Base-by-base conservation (phyloP, 2,113 vertebrate genomes). In the Tringa solitaria region DNA sequence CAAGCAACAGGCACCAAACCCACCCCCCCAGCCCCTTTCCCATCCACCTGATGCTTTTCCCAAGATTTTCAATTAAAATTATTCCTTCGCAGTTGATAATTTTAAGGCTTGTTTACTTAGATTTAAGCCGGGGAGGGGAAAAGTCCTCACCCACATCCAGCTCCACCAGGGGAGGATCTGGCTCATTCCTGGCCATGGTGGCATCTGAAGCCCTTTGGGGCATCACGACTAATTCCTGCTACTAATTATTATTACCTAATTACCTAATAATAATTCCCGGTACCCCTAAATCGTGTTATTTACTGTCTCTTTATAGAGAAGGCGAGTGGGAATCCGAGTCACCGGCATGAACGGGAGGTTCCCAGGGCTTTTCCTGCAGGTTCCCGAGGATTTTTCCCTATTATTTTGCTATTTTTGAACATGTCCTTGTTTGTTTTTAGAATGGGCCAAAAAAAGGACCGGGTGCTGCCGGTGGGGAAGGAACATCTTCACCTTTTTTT, bases 41-140 rank as follows among this genome's bases (percentile, higher is more conserved):
- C 46, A 30, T 4, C 63, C 87, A 50, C 19, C 30, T 35, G 65
- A 57, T 89, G 41, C 11, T 81, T 69, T 75, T 33, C 30, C 33
- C 32, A 15, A 0, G 11, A 19, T 82, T 93, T 69, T 21, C 35
- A 32, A 68, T n/a, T 45, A 7, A 54, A 84, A 77, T 21, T 5
- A 9, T 6, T 65, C 53, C 73, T 64, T 60, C 45, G 1, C 10
- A 0, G 2, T 14, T 0, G 0, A 17, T 23, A 9, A 27, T 26
- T 60, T 73, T 43, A 17, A 51, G 4, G 6, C 63, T 64, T 8
- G 0, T 45, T 11, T 11, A 10, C 8, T 12, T 5, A 6, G 22
- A 45, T 54, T 27, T 28, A 7, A 27, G 1, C 3, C 2, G 13
- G 35, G 20, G 30, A 48, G 10, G 60, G 57, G 63, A 60, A 12